Percentiles rank a stretch among this genome's conserved stretches.
Conservation (phyloP, 1,140 invertebrate species). For the Platorchestia sp. region DNA sequence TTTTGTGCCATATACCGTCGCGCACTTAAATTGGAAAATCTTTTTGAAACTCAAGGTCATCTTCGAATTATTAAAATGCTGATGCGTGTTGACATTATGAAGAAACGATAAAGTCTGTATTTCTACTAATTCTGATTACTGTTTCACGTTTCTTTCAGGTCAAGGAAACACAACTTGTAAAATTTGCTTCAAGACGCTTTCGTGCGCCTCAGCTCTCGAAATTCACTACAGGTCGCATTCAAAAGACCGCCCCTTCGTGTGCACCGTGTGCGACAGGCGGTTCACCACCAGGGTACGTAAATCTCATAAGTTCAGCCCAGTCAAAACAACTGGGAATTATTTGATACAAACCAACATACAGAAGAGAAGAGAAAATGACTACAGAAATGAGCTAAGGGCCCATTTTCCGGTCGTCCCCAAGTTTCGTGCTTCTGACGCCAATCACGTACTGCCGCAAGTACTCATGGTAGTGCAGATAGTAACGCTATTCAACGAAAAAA, state of each 20-base stretch:
- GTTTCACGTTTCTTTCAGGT: slow-evolving; percentile 41
- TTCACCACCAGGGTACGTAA: slow-evolving; percentile 95
- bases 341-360: no score
- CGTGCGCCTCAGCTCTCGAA: slow-evolving; percentile 96
- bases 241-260: slow-evolving; percentile 98
- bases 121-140: not conserved
- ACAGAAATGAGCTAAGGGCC: no score
- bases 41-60: not conserved
- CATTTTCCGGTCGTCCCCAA: no score
- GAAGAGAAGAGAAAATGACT: no score
- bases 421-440: no score
- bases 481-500: no score
- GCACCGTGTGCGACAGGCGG: slow-evolving; percentile 94
- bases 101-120: not conserved
- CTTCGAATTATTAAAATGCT: not conserved
- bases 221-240: slow-evolving; percentile 98
- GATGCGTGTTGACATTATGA: not conserved
- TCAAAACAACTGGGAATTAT: no score
- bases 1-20: not conserved
- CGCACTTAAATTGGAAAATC: not conserved
- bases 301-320: not conserved
- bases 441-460: no score
- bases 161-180: slow-evolving; percentile 96
- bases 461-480: no score
- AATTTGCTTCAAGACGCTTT: slow-evolving; percentile 98